Percentiles rank a stretch among this genome's conserved stretches.
Conservation (phyloP, 2,113 vertebrate genomes). For the Merops nubicus region DNA sequence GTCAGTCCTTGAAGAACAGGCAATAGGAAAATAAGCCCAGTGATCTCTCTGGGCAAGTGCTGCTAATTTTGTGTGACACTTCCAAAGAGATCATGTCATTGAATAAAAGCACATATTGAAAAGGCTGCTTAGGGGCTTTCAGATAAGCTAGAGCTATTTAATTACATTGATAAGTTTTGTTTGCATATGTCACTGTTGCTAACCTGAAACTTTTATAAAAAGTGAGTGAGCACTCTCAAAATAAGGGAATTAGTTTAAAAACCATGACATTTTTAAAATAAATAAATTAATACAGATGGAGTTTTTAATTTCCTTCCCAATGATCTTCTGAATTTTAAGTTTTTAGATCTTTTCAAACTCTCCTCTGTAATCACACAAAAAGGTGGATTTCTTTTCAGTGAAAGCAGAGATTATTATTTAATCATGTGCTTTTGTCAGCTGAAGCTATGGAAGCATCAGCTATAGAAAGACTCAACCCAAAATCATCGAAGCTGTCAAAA, state of each 20-base stretch:
- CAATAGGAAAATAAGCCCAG: background rate
- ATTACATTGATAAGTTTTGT: background rate
- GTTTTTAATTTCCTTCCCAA: background rate
- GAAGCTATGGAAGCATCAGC: background rate
- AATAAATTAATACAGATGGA: background rate
- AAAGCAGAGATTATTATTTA: background rate
- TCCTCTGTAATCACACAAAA: background rate
- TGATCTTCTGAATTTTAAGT: background rate
- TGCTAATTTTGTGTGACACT: accelerated
- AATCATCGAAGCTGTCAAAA: background rate
- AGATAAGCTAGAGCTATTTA: background rate
- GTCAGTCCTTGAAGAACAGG: background rate
- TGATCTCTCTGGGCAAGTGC: background rate
- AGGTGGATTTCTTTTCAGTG: background rate
- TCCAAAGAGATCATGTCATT: accelerated
- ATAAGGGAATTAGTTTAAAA: background rate
- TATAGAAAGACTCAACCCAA: background rate
- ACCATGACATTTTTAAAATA: background rate
- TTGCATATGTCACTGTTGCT: background rate
- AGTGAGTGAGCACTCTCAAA: background rate
- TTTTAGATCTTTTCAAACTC: background rate
- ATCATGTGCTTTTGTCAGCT: background rate
- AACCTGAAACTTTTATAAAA: background rate
- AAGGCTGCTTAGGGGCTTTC: background rate
- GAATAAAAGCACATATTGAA: background rate